Evolutionary conservation across 2,113 vertebrate species (phyloP).

Genomic region (Ctenodactylus gundi): DNA sequence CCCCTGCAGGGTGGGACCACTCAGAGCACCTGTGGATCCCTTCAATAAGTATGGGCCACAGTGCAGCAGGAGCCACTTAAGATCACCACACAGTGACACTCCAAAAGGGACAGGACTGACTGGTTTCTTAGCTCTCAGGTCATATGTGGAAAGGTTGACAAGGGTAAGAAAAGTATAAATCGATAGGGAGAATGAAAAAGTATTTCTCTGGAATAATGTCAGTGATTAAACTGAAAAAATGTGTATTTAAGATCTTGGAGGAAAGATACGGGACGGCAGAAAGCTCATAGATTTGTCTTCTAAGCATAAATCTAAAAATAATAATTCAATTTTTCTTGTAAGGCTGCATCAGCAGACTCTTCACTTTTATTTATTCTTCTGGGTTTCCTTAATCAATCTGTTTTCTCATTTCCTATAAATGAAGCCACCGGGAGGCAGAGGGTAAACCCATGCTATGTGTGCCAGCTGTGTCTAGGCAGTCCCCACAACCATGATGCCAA

Average conservation of each 20-base stretch:
- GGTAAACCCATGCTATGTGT: not conserved
- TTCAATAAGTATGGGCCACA: slow-evolving; percentile 92
- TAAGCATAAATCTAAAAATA: slow-evolving; percentile 80
- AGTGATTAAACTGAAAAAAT: slow-evolving; percentile 59
- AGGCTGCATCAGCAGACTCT: slow-evolving; percentile 79
- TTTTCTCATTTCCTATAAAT: slow-evolving; percentile 56
- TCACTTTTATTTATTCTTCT: slow-evolving; percentile 81
- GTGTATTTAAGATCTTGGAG: slow-evolving; percentile 57
- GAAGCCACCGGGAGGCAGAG: slow-evolving; percentile 46
- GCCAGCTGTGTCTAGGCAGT: slow-evolving; percentile 37
- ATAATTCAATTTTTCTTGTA: slow-evolving; percentile 73
- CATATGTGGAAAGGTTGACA: slow-evolving; percentile 79
- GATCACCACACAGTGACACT: slow-evolving; percentile 81
- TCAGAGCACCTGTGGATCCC: slow-evolving; percentile 90
- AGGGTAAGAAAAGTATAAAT: slow-evolving; percentile 80
- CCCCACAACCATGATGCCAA: slow-evolving; percentile 33
- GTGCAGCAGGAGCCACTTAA: slow-evolving; percentile 87
- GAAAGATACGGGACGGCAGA: slow-evolving; percentile 64
- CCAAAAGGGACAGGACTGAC: slow-evolving; percentile 82
- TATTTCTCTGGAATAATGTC: slow-evolving; percentile 75
- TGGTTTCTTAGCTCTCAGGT: slow-evolving; percentile 72
- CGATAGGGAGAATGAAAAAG: slow-evolving; percentile 79
- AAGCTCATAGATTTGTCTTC: slow-evolving; percentile 80
- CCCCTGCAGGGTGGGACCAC: slow-evolving; percentile 87
- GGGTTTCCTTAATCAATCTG: slow-evolving; percentile 72